Evolutionary conservation across 2,888 invertebrate genomes (phyloP).

Genomic region (Hydroisotoma schaefferi): DNA sequence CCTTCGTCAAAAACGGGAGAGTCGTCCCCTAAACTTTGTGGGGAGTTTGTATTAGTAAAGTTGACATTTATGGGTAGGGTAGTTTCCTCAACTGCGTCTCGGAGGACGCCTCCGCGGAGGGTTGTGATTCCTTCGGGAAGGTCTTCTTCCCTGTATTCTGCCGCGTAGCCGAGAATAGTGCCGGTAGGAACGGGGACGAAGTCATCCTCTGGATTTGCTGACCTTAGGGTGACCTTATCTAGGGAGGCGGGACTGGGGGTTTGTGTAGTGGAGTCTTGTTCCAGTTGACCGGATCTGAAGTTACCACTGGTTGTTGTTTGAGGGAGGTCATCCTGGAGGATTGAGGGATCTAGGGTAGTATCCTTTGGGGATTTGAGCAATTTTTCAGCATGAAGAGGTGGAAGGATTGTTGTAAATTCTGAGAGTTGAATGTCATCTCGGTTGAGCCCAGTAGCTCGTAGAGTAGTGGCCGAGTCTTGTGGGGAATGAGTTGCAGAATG

Average conservation of each 20-base stretch:
- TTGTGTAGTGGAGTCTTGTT: too few relatives aligned
- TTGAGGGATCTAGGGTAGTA: too few relatives aligned
- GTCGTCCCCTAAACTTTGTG: not conserved
- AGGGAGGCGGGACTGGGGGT: too few relatives aligned
- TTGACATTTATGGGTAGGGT: not conserved
- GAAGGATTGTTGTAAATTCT: not conserved
- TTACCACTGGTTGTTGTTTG: too few relatives aligned
- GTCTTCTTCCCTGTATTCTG: slow-evolving; percentile 13
- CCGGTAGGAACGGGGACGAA: slow-evolving; percentile 28
- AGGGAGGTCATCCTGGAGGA: too few relatives aligned
- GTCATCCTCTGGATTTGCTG: too few relatives aligned
- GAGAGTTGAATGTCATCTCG: not conserved
- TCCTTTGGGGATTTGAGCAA: too few relatives aligned
- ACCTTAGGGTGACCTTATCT: too few relatives aligned
- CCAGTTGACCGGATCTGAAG: too few relatives aligned
- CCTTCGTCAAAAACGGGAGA: not conserved
- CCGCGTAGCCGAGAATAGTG: slow-evolving; percentile 14
- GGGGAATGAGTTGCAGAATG: not conserved
- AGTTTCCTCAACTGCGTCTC: not conserved
- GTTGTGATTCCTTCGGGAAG: not conserved
- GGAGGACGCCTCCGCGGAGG: not conserved
- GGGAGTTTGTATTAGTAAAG: not conserved
- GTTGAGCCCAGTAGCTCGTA: not conserved
- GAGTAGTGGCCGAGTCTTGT: not conserved
- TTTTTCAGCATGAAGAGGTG: not conserved